Percentiles rank a stretch among this genome's conserved stretches.
Evolutionary conservation across 2,797 vertebrate genomes (phyloP).

Genomic region (Carapus acus): DNA sequence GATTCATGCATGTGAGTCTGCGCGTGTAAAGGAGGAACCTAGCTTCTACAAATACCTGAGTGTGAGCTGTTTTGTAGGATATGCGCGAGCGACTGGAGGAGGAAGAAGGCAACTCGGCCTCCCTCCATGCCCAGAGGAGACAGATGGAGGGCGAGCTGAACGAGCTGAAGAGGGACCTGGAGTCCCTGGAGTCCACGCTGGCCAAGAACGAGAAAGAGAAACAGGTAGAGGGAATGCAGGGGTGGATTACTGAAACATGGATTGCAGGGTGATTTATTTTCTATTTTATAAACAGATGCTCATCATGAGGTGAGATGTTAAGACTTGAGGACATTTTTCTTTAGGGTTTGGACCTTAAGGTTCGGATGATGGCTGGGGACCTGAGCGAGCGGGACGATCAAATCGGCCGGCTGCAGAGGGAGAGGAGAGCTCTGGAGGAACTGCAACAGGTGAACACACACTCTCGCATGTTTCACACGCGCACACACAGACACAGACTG

Average conservation of each 20-base stretch:
- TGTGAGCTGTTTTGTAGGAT: conserved; percentile 24
- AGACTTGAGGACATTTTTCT: conserved; percentile 5
- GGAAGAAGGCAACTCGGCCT: conserved; percentile 59
- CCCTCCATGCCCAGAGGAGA: conserved; percentile 50
- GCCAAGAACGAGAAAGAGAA: conserved; percentile 75
- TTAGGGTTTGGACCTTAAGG: conserved; percentile 68
- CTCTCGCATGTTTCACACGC: not conserved
- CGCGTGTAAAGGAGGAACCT: no score
- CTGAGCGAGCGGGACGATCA: conserved; percentile 69
- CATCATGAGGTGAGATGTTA: no score
- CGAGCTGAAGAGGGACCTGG: conserved; percentile 67
- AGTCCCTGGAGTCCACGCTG: conserved; percentile 68
- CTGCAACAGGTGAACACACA: conserved; percentile 62
- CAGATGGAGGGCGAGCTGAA: conserved; percentile 68
- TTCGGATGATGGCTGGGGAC: conserved; percentile 65
- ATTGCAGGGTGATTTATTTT: not conserved
- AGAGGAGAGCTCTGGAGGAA: conserved; percentile 71
- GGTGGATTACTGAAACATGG: not conserved
- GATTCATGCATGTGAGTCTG: no score
- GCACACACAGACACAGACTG: not conserved
- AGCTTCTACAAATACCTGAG: no score
- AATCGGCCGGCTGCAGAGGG: conserved; percentile 70
- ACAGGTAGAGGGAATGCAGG: conserved; percentile 48
- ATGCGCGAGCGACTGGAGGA: conserved; percentile 68
- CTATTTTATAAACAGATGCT: no score